Evolutionary conservation across 2,113 vertebrate species (phyloP).

Genomic region (Dromaius novaehollandiae): DNA sequence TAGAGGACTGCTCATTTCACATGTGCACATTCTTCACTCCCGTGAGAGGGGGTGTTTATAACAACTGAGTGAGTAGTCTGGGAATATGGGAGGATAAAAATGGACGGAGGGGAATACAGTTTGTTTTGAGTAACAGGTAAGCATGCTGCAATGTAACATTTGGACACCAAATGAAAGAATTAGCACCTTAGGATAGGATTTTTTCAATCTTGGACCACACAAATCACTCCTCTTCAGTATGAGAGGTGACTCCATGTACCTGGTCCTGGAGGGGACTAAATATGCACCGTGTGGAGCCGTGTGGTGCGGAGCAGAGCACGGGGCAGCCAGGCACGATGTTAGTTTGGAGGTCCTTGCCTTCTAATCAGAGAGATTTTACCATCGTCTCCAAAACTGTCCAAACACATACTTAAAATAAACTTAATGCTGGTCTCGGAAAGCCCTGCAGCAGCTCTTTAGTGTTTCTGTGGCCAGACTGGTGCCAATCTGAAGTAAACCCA

Average conservation of each 20-base stretch:
- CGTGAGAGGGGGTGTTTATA: not conserved
- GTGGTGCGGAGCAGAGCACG: not conserved
- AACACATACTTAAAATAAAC: not conserved
- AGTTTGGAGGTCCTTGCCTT: not conserved
- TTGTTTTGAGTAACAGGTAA: not conserved
- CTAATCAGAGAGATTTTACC: not conserved
- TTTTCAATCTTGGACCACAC: not conserved
- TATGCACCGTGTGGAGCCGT: fast-evolving
- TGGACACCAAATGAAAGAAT: not conserved
- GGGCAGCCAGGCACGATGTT: not conserved
- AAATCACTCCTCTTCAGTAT: not conserved
- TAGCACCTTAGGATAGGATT: not conserved
- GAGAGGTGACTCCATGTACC: fast-evolving
- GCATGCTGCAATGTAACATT: not conserved
- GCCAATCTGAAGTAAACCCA: not conserved
- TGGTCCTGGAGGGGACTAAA: not conserved
- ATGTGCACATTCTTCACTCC: not conserved
- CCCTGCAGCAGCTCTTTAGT: not conserved
- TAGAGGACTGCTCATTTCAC: not conserved
- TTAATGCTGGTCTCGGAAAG: not conserved
- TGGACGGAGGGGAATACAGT: not conserved
- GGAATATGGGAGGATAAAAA: not conserved
- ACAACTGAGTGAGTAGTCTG: not conserved
- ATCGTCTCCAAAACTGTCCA: not conserved
- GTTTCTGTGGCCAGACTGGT: not conserved